Evolutionary conservation across 1,140 invertebrate species (phyloP), one percentile per base, ranked within the genome.

Genomic region (Eciton burchellii): DNA sequence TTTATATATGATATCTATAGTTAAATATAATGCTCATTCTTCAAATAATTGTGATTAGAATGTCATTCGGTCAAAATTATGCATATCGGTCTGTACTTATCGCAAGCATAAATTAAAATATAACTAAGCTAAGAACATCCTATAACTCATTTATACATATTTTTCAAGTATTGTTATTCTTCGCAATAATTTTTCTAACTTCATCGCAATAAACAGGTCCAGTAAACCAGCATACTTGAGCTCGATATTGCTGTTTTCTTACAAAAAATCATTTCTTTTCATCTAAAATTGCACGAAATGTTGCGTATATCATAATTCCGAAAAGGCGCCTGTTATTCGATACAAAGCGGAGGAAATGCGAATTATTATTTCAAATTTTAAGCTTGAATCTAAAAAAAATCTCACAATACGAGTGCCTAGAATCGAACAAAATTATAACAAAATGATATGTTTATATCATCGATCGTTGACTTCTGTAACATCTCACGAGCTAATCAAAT

Each of bases 391-490:
- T 56, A 21, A 21, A 49, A 12, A 49, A 19, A 47, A 41, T 43
- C 16, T 68, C 21, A 12, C 68, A 79, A 70, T 57, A 56, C 16
- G 11, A 35, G n/a, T 16, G 14, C 21, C n/a, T n/a, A n/a, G n/a
- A 19, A 70, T 56, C 35, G 6, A 3, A 2, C 35, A 35, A 57
- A 57, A 70, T 70, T 79, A 16, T 19, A 65, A 14, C 14, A 0
- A 56, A 49, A 16, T 21, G 49, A 54, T 66, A 70, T 56, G 43
- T 68, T 77, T 43, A n/a, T 41, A 54, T 29, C 19, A 6, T 24
- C 74, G 63, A 49, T 70, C 74, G 24, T 79, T 79, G 52, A n/a
- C 74, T 79, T 45, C 16, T 26, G 16, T 26, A 45, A 68, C 16
- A 12, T 14, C 45, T 76, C 12, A 43, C 52, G 21, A 45, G 35